Evolutionary conservation across 2,113 vertebrate genomes (phyloP).

Genomic region (Agapornis roseicollis): DNA sequence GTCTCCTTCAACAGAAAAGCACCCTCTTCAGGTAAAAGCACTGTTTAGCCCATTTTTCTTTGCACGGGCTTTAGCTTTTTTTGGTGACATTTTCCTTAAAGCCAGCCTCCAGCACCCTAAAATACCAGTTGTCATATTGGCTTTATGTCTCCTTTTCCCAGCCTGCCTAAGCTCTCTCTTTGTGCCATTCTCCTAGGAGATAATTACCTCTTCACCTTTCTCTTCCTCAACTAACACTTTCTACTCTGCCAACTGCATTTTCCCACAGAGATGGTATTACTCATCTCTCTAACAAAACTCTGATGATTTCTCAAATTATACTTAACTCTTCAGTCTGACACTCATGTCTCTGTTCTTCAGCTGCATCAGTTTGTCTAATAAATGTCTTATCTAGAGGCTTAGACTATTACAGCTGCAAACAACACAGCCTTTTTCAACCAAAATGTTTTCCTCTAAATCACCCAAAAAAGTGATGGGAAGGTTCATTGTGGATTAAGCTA

Average conservation of each 20-base stretch:
- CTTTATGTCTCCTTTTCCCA: not conserved
- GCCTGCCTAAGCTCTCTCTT: not conserved
- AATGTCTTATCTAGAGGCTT: conserved; percentile 16
- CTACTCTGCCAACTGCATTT: conserved; percentile 42
- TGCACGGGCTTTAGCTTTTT: not conserved
- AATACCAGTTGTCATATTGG: not conserved
- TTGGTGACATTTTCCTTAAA: not conserved
- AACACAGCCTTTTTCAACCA: not conserved
- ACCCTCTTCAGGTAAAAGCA: not conserved
- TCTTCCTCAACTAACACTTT: conserved; percentile 13
- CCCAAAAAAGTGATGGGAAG: not conserved
- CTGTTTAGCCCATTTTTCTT: not conserved
- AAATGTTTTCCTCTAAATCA: conserved; percentile 32
- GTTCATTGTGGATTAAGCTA: conserved; percentile 22
- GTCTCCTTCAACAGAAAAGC: not conserved
- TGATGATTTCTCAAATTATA: conserved; percentile 53
- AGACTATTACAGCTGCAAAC: conserved; percentile 18
- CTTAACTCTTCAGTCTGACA: conserved; percentile 39
- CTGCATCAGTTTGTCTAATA: conserved; percentile 12
- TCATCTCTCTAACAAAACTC: conserved; percentile 57
- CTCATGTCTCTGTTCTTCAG: not conserved
- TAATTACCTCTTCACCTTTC: conserved; percentile 66
- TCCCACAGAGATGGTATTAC: conserved; percentile 56
- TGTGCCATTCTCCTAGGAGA: conserved; percentile 44
- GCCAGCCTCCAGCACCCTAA: not conserved